Conservation (phyloP, 2,113 vertebrate species). For the Otus sunia region DNA sequence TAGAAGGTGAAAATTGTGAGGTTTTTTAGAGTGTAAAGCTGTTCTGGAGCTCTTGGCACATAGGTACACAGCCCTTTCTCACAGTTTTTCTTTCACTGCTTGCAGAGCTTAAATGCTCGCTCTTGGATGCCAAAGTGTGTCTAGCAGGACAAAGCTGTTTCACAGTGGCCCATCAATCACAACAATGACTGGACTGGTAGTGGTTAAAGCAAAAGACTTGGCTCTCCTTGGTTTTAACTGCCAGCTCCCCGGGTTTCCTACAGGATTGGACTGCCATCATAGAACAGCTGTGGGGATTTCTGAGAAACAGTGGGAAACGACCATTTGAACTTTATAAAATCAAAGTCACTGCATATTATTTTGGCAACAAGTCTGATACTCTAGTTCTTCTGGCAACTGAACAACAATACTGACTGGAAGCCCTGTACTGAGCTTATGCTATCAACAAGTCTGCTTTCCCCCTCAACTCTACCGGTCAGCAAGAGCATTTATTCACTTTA, state of each 20-base stretch:
- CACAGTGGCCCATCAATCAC: conserved; percentile 63
- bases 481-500: not conserved
- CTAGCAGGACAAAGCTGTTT: conserved; percentile 64
- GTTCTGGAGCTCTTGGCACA: conserved; percentile 46
- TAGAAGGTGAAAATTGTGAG: not conserved
- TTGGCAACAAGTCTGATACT: not conserved
- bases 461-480: not conserved
- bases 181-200: conserved; percentile 45
- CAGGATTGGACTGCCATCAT: not conserved
- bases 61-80: conserved; percentile 47
- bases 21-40: conserved; percentile 28
- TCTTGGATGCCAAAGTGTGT: conserved; percentile 61
- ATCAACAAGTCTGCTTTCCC: not conserved
- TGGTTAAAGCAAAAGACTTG: conserved; percentile 39
- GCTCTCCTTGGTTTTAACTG: not conserved
- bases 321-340: not conserved
- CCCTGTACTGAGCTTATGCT: not conserved
- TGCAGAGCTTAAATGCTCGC: conserved; percentile 55
- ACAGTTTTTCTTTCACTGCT: conserved; percentile 58
- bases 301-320: conserved; percentile 61
- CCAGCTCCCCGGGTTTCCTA: conserved; percentile 21
- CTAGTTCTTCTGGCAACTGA: not conserved
- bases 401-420: not conserved
- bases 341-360: not conserved
- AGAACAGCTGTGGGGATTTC: conserved; percentile 36